phyloP scores from a whole-genome alignment of 2,888 invertebrate species.

The Seira sanloemensis region DNA sequence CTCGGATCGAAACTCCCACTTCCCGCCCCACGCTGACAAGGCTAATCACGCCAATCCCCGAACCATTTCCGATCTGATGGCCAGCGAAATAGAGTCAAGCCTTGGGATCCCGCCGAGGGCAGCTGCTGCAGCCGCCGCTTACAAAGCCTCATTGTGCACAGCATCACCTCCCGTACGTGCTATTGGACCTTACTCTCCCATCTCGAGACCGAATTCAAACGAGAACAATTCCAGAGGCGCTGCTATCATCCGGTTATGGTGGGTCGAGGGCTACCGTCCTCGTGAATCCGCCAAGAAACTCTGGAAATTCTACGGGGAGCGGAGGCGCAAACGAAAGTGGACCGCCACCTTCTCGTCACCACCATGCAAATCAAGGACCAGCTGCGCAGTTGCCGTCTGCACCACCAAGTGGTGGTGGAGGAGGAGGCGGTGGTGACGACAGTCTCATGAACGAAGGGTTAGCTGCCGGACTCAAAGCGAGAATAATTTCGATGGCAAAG shows the following conservation, averaged over 20 bases:
- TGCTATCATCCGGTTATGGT: conserved; percentile 44
- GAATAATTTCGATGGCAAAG: conserved; percentile 67
- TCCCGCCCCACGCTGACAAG: conserved; percentile 14
- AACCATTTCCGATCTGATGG: conserved; percentile 92
- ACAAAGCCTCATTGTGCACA: conserved; percentile 29
- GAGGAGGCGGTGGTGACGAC: conserved; percentile 37
- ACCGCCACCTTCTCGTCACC: background rate
- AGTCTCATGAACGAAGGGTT: conserved; percentile 70
- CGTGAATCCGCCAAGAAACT: conserved; percentile 59
- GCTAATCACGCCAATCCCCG: conserved; percentile 77
- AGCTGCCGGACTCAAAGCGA: conserved; percentile 70
- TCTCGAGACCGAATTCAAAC: conserved; percentile 76
- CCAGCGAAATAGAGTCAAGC: conserved; percentile 91
- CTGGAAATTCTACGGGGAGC: conserved; percentile 35
- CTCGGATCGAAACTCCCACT: background rate
- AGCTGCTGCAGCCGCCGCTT: background rate
- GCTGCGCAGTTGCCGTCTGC: background rate
- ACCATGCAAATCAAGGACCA: background rate
- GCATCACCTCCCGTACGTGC: conserved; percentile 74
- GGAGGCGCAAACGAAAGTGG: background rate
- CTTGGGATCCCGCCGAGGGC: conserved; percentile 84
- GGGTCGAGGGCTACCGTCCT: conserved; percentile 68
- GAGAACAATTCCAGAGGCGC: conserved; percentile 70
- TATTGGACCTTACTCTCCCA: conserved; percentile 76
- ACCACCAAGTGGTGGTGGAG: background rate